Conservation (phyloP, 2,797 vertebrate genomes). For the Acrocephalus scirpaceus region DNA sequence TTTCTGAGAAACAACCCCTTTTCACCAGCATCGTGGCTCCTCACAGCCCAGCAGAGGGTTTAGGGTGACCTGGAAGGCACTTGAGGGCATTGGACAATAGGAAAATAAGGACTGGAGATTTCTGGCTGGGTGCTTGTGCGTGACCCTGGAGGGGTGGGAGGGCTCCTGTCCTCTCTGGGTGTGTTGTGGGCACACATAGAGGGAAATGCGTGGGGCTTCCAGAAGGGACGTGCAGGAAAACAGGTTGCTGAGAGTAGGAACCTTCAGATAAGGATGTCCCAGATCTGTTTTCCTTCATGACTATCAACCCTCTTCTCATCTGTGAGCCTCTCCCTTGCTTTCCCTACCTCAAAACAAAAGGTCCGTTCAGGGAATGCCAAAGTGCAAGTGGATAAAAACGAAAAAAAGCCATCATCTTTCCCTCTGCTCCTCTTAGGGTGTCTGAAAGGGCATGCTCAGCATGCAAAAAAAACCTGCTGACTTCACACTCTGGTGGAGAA, state of each 20-base stretch:
- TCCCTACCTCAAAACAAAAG: slow-evolving; percentile 4
- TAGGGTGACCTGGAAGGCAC: neutral
- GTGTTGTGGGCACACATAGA: neutral
- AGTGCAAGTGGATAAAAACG: slow-evolving; percentile 1
- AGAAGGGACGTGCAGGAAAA: neutral
- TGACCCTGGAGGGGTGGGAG: neutral
- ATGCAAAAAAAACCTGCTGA: slow-evolving; percentile 61
- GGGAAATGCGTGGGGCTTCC: neutral
- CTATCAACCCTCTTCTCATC: neutral
- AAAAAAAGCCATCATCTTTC: neutral
- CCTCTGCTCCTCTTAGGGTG: neutral
- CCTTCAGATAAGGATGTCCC: neutral
- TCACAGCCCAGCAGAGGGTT: neutral
- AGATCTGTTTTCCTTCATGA: neutral
- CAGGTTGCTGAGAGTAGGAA: neutral
- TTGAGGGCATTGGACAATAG: neutral
- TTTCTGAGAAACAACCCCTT: neutral
- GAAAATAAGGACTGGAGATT: neutral
- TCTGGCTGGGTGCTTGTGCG: accelerated
- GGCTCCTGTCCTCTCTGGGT: neutral
- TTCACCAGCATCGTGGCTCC: neutral
- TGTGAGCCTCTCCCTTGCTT: neutral
- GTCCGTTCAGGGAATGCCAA: neutral
- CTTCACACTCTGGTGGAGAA: slow-evolving; percentile 64
- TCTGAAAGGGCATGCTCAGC: slow-evolving; percentile 41